These are phyloP conservation scores for Megathymus violae DNA, from an alignment of 1,140 invertebrate genomes.

Conservation along the genomic window DNA sequence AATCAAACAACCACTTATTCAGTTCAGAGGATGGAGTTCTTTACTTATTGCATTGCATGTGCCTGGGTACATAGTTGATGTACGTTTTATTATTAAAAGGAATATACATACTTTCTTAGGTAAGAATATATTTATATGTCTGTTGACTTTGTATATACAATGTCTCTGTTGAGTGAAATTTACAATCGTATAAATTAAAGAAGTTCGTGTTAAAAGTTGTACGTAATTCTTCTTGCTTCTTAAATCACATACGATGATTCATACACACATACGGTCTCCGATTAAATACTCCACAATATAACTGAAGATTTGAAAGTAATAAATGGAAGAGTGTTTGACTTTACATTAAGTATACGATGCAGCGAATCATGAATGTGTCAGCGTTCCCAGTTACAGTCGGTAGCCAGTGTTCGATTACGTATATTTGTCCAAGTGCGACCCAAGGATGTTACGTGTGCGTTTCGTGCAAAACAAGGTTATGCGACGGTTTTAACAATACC, in stretches of 20 bases:
- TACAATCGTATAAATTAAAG: too few relatives aligned
- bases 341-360: too few relatives aligned
- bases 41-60: constrained; percentile 2
- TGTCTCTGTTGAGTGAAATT: too few relatives aligned
- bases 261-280: too few relatives aligned
- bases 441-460: constrained; percentile 33
- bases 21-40: neutral
- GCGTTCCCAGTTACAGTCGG: constrained; percentile 15
- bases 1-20: constrained; percentile 4
- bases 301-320: too few relatives aligned
- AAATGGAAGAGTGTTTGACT: neutral
- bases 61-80: neutral
- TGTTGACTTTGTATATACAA: too few relatives aligned
- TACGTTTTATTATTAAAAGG: neutral
- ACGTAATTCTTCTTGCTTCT: too few relatives aligned
- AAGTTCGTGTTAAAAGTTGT: too few relatives aligned
- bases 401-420: constrained; percentile 19
- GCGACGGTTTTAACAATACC: constrained; percentile 27
- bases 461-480: constrained; percentile 20
- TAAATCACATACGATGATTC: too few relatives aligned
- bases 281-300: too few relatives aligned
- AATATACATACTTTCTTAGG: too few relatives aligned
- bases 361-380: constrained; percentile 16
- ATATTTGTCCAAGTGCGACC: constrained; percentile 36
- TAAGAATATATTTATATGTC: too few relatives aligned